Percentiles rank a stretch among this genome's conserved stretches.
These are phyloP conservation scores for Octonoba sinensis DNA, from an alignment of 2,888 invertebrate species.

Conservation along the genomic window DNA sequence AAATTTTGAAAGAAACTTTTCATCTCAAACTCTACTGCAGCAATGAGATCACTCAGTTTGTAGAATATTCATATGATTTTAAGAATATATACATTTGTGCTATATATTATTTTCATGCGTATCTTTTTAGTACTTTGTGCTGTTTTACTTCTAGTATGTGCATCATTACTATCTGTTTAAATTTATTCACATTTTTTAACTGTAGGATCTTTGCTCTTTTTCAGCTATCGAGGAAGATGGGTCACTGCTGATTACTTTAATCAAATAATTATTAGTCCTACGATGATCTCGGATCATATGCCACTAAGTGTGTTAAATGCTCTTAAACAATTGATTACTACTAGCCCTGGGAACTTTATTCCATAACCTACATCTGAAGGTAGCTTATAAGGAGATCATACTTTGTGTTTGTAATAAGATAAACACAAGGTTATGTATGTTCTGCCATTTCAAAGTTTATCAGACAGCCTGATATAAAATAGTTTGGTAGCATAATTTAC, in stretches of 20 bases:
- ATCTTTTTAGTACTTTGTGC: too few relatives aligned
- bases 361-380: constrained; percentile 43
- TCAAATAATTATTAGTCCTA: constrained; percentile 85
- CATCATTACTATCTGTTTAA: too few relatives aligned
- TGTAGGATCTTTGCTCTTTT: constrained; percentile 7
- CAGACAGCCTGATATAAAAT: constrained; percentile 12
- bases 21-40: too few relatives aligned
- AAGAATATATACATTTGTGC: too few relatives aligned
- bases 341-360: constrained; percentile 32
- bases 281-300: constrained; percentile 87
- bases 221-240: constrained; percentile 80
- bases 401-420: constrained; percentile 8
- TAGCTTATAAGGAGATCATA: constrained; percentile 9
- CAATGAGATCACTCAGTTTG: too few relatives aligned
- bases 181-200: neutral
- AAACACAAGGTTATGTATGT: constrained; percentile 38
- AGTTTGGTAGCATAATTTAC: too few relatives aligned
- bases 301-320: constrained; percentile 84
- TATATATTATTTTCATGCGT: too few relatives aligned
- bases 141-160: too few relatives aligned
- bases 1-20: too few relatives aligned
- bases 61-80: too few relatives aligned
- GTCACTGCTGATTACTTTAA: constrained; percentile 83
- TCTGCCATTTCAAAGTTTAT: constrained; percentile 57
- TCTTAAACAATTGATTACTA: constrained; percentile 72